Evolutionary conservation across 1,140 invertebrate genomes (phyloP), one percentile per base, ranked within the genome.

Genomic region (Diorhabda elongata): DNA sequence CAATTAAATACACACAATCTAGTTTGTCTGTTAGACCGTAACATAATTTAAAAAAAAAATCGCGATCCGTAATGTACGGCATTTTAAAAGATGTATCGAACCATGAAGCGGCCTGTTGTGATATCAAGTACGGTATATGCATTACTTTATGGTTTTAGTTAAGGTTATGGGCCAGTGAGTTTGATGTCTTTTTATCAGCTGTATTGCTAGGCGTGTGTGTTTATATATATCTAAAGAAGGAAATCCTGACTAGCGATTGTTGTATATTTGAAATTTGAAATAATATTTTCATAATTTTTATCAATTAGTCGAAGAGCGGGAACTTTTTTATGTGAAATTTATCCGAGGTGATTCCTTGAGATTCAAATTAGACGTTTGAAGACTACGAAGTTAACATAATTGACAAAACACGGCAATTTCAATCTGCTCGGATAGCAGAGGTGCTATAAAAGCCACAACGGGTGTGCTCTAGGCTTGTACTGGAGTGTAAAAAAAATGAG

Each of bases 181-280:
- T 52, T n/a, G n/a, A 52, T 52, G 47, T 52, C 47, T 52, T 52
- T 52, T 52, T 52, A 52, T 52, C 47, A 52, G 47, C 47, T 52
- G 47, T 3, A n/a, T n/a, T 52, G 47, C n/a, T 52, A 52, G n/a
- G 6, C n/a, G 47, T n/a, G 6, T n/a, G 47, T 52, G 47, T 52
- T 2, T n/a, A 52, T 52, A 52, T 52, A n/a, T 52, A 8, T 52
- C 6, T 6, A 52, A 52, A n/a, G 47, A 52, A n/a, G 47, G n/a
- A 52, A 52, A 8, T n/a, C 47, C n/a, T 6, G 47, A 8, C n/a
- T n/a, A 52, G 3, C n/a, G 47, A 52, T 52, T 52, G 47, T n/a
- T 52, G n/a, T 8, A 52, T 6, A 52, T 52, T 52, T 52, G 47
- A 52, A 3, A 52, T n/a, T 52, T 52, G 47, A 52, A 8, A 8